phyloP scores from a whole-genome alignment of 1,140 invertebrate genomes.

The Pseudobourletiella spinata region DNA sequence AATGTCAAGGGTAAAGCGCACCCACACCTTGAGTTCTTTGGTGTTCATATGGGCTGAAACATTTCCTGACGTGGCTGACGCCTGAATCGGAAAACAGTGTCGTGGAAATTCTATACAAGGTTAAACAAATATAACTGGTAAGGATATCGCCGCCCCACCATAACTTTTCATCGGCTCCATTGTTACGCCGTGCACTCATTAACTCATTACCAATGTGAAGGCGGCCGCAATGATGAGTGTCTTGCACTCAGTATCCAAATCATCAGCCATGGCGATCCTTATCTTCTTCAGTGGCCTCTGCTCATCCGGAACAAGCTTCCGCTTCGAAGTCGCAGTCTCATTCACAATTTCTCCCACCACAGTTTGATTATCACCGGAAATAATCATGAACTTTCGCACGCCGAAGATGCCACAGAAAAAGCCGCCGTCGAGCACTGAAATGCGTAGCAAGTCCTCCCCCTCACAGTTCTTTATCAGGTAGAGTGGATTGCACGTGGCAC shows the following conservation, averaged over 20 bases:
- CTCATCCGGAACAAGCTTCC: background rate
- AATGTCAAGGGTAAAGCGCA: too few relatives aligned
- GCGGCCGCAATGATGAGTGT: background rate
- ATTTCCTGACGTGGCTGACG: too few relatives aligned
- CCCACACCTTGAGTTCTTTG: too few relatives aligned
- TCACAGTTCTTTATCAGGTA: background rate
- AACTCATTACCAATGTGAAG: background rate
- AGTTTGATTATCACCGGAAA: background rate
- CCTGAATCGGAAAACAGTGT: background rate
- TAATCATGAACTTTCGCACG: background rate
- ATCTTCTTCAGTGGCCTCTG: background rate
- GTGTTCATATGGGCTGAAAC: too few relatives aligned
- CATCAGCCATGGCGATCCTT: background rate
- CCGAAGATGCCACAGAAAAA: slow-evolving; percentile 8
- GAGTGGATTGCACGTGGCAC: slow-evolving; percentile 1
- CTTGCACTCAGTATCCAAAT: background rate
- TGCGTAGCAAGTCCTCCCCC: background rate
- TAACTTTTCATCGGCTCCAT: background rate
- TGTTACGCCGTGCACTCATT: background rate
- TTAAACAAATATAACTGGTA: background rate
- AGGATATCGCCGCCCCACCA: background rate
- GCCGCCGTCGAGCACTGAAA: background rate
- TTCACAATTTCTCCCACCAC: background rate
- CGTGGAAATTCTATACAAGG: background rate
- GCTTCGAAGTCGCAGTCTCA: background rate